A percentile compares a stretch with the other conserved stretches of the same genome.
Evolutionary conservation across 2,113 vertebrate species (phyloP).

Genomic region (Burhinus bistriatus): DNA sequence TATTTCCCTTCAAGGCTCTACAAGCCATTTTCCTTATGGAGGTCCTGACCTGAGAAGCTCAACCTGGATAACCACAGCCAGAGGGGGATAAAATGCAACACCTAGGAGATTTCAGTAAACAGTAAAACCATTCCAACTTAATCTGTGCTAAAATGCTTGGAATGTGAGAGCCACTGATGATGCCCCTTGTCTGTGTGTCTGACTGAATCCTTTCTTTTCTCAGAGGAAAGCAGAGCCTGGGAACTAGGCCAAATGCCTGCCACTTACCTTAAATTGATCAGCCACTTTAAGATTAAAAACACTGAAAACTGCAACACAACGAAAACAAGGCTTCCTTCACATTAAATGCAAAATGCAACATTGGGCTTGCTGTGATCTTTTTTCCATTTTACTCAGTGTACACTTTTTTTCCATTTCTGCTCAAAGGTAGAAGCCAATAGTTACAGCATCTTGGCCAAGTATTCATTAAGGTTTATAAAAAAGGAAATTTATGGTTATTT

Average conservation of each 20-base stretch:
- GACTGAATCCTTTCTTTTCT: constrained; percentile 78
- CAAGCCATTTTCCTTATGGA: constrained; percentile 54
- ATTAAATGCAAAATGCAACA: constrained; percentile 70
- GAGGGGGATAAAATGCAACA: constrained; percentile 75
- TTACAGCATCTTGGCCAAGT: constrained; percentile 74
- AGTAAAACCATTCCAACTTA: constrained; percentile 79
- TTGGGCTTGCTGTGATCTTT: constrained; percentile 72
- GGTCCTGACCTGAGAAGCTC: constrained; percentile 72
- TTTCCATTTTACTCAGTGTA: constrained; percentile 69
- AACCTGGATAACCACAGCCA: constrained; percentile 67
- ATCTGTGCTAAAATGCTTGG: constrained; percentile 80
- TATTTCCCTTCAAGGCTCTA: constrained; percentile 42
- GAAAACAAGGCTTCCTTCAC: constrained; percentile 78
- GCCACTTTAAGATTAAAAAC: constrained; percentile 76
- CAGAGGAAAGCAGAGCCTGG: constrained; percentile 74
- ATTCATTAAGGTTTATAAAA: constrained; percentile 78
- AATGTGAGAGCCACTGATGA: constrained; percentile 77
- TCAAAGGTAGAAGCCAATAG: constrained; percentile 72
- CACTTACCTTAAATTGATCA: constrained; percentile 81
- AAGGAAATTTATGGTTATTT: constrained; percentile 77
- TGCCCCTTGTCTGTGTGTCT: constrained; percentile 78
- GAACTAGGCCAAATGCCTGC: constrained; percentile 78
- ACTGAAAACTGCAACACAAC: constrained; percentile 66
- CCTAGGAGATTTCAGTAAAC: constrained; percentile 80
- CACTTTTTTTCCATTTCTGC: constrained; percentile 69